Evolutionary conservation across 2,797 vertebrate genomes (phyloP), one percentile per base, ranked within the genome.

Genomic region (Brachymystax lenok): DNA sequence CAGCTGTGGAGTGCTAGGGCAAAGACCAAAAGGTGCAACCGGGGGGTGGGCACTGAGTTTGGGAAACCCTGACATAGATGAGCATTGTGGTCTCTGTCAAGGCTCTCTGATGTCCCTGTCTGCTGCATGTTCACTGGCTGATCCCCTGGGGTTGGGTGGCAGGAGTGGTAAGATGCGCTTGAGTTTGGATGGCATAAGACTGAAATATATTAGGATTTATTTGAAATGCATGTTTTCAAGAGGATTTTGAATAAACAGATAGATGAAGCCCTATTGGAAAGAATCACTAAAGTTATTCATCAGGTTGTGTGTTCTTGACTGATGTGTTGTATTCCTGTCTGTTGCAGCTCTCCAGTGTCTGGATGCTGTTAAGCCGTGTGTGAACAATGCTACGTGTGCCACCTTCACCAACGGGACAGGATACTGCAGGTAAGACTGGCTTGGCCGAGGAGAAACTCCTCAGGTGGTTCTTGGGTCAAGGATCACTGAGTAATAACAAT

Each of bases 341-440:
- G 74, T 93, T 95, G 80, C 93, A 99, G 97, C 95, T 82, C 92
- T 99, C 68, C 97, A 99, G 74, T 99, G 97, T 90, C 91, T 96
- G 88, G 94, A 96, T 75, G 80, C 91, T 76, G 93, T 93, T 82
- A 95, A 89, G 30, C 97, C 97, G 0, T 99, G 97, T 88, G 91
- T 97, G 74, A 96, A 98, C 92, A 95, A 96, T 74, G 97, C 95
- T 51, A 95, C 90, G 21, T 99, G 97, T 91, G 83, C 95, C 84
- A 95, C 93, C 0, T 95, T 93, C 78, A 92, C 80, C 69, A 97
- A 98, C 6, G 96, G 96, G 82, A 97, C 96, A 24, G 96, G 94
- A 90, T 95, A 95, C 87, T 99, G 97, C 96, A 96, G 94, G 97
- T 99, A 95, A 96, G 96, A 88, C 66, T 67, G 56, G 56, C 51